A percentile compares a stretch with the other conserved stretches of the same genome.
phyloP scores from a whole-genome alignment of 2,113 vertebrate species.

The Corythaixoides concolor region DNA sequence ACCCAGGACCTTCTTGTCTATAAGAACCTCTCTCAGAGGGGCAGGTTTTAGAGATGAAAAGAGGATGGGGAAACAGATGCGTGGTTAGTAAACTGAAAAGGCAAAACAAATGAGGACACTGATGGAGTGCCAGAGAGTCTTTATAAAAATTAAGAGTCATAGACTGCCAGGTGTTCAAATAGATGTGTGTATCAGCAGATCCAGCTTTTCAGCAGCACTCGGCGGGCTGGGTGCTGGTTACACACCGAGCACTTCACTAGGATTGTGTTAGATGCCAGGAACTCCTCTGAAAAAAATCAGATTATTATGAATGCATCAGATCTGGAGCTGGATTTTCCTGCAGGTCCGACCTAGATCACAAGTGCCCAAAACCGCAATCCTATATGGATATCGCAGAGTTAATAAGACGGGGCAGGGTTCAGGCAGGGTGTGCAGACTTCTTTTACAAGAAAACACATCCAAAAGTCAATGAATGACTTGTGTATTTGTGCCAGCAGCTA shows the following conservation, averaged over 20 bases:
- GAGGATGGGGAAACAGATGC: not conserved
- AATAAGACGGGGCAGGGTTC: not conserved
- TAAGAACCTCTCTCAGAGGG: not conserved
- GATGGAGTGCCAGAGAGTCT: not conserved
- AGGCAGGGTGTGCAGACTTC: not conserved
- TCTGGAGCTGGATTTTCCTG: not conserved
- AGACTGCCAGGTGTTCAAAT: constrained; percentile 22
- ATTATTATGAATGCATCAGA: not conserved
- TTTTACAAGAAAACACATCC: not conserved
- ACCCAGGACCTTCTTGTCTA: not conserved
- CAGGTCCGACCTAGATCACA: not conserved
- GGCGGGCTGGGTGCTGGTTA: not conserved
- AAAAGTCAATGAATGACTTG: not conserved
- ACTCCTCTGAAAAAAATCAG: not conserved
- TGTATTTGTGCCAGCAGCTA: not conserved
- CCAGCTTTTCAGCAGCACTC: not conserved
- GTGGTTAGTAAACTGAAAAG: not conserved
- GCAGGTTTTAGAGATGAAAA: not conserved
- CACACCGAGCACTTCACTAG: not conserved
- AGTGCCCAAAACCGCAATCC: not conserved
- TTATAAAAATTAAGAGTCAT: not conserved
- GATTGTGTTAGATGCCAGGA: not conserved
- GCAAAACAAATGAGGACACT: not conserved
- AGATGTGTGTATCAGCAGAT: not conserved
- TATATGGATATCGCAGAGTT: not conserved